These are phyloP conservation scores for Amphiprion clarkii DNA, from an alignment of 2,797 vertebrate species.

Conservation along the genomic window DNA sequence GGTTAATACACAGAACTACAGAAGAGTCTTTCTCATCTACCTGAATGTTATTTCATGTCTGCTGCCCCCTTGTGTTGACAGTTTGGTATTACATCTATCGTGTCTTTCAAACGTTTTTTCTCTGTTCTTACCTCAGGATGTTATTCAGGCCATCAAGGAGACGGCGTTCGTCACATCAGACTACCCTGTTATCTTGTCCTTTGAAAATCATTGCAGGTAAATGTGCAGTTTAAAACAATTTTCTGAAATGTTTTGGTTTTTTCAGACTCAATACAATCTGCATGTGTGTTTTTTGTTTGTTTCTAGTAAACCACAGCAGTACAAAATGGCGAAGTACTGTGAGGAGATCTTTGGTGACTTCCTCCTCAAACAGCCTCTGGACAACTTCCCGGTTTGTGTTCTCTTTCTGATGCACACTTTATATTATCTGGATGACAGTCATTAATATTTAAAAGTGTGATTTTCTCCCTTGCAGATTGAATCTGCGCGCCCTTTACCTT, in stretches of 20 bases:
- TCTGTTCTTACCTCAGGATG: constrained; percentile 86
- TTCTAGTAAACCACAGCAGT: constrained; percentile 97
- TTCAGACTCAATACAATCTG: neutral
- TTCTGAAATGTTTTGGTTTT: neutral
- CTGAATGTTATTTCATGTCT: neutral
- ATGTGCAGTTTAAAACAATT: neutral
- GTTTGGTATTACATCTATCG: constrained; percentile 18
- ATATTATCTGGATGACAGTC: neutral
- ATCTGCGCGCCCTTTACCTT: constrained; percentile 90
- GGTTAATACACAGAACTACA: constrained; percentile 76
- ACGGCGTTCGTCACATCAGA: constrained; percentile 97
- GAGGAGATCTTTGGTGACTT: constrained; percentile 98
- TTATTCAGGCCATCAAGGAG: constrained; percentile 98
- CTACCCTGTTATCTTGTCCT: constrained; percentile 97
- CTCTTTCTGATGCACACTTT: neutral
- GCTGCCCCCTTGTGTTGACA: constrained; percentile 62
- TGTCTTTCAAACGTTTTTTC: neutral
- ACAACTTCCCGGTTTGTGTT: constrained; percentile 89
- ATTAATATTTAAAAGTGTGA: neutral
- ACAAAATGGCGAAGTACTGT: constrained; percentile 99
- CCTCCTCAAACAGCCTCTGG: constrained; percentile 93
- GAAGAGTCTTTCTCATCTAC: neutral
- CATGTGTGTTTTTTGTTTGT: constrained; percentile 27
- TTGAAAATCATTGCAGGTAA: constrained; percentile 99
- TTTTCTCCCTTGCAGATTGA: constrained; percentile 87